phyloP scores from a whole-genome alignment of 2,113 vertebrate species.

The Crotalus tigris region DNA sequence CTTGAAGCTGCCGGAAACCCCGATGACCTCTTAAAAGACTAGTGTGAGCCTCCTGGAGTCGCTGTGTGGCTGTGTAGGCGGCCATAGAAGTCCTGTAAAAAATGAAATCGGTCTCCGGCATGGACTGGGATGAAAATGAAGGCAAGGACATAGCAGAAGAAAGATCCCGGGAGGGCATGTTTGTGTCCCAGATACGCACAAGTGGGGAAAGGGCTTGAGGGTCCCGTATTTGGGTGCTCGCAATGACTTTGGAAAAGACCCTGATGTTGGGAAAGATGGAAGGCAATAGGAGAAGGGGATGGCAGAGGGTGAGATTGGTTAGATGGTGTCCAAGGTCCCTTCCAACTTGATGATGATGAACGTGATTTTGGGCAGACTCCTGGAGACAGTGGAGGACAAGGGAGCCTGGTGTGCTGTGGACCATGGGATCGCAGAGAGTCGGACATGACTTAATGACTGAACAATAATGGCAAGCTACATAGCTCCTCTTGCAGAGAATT shows the following conservation, averaged over 20 bases:
- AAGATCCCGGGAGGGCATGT: background rate
- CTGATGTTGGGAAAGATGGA: background rate
- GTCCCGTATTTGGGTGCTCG: background rate
- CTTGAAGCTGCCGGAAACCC: background rate
- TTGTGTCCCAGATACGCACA: background rate
- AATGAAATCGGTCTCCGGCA: background rate
- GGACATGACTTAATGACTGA: background rate
- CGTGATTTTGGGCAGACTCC: background rate
- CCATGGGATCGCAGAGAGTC: background rate
- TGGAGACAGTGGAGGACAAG: background rate
- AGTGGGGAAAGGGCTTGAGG: background rate
- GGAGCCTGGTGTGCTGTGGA: background rate
- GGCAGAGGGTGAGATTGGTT: background rate
- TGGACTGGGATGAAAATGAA: background rate
- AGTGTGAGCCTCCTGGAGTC: background rate
- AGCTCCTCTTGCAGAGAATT: background rate
- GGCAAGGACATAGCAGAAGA: background rate
- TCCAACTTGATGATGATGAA: no score
- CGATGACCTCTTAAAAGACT: background rate
- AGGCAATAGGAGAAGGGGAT: background rate
- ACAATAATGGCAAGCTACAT: background rate
- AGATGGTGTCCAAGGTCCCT: background rate
- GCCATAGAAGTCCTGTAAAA: background rate
- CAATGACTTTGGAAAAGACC: background rate
- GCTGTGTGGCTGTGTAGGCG: background rate